Evolutionary conservation across 2,888 invertebrate genomes (phyloP).

Genomic region (Chymomyza fuscimana): DNA sequence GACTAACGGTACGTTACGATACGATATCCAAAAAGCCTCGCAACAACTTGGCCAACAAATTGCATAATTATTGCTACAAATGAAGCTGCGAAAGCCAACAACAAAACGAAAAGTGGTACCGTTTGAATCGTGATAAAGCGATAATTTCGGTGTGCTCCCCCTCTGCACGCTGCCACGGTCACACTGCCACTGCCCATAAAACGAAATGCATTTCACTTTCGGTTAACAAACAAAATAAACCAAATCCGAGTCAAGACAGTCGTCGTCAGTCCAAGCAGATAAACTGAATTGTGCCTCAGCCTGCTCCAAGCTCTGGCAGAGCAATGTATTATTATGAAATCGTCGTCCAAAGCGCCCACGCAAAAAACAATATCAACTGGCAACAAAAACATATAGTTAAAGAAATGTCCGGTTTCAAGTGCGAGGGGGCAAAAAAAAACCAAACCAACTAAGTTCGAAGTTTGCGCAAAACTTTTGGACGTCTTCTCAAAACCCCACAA

Average conservation of each 20-base stretch:
- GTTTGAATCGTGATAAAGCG: conserved; percentile 73
- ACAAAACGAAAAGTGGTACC: conserved; percentile 62
- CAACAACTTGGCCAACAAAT: conserved; percentile 46
- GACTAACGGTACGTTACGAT: conserved; percentile 17
- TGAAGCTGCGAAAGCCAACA: conserved; percentile 52
- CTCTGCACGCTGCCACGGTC: background rate
- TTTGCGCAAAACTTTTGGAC: conserved; percentile 45
- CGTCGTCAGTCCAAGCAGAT: conserved; percentile 21
- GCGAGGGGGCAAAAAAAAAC: conserved; percentile 36
- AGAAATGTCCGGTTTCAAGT: conserved; percentile 41
- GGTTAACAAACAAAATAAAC: conserved; percentile 61
- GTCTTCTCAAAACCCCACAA: background rate
- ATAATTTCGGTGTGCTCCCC: conserved; percentile 52
- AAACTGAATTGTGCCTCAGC: conserved; percentile 28
- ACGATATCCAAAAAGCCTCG: conserved; percentile 27
- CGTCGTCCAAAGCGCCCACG: conserved; percentile 55
- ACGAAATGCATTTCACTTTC: conserved; percentile 68
- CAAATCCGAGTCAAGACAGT: conserved; percentile 15
- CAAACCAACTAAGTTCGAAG: conserved; percentile 53
- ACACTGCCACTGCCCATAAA: background rate
- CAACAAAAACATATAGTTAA: conserved; percentile 9
- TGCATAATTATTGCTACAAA: conserved; percentile 72
- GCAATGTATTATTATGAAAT: conserved; percentile 68
- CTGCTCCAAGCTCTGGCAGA: conserved; percentile 14
- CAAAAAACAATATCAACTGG: conserved; percentile 30